Percentiles rank a stretch among this genome's conserved stretches.
Evolutionary conservation across 2,888 invertebrate genomes (phyloP).

Genomic region (Biston betularia): DNA sequence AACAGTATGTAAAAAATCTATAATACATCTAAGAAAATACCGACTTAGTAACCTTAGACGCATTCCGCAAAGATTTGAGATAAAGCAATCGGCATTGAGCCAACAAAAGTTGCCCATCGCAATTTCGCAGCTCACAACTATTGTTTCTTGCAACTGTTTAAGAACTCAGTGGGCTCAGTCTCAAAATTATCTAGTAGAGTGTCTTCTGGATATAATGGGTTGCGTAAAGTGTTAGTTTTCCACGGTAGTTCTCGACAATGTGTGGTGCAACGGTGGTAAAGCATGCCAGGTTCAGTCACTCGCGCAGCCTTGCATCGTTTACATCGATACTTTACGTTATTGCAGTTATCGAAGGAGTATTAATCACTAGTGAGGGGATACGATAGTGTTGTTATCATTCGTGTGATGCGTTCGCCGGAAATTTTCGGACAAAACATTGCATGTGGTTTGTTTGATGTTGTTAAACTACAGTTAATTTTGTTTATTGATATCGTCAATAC

Average conservation of each 20-base stretch:
- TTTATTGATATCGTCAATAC: constrained; percentile 7
- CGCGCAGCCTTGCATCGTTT: constrained; percentile 73
- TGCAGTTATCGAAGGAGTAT: constrained; percentile 3
- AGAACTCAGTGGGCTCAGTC: constrained; percentile 59
- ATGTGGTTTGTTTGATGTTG: constrained; percentile 55
- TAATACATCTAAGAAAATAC: neutral
- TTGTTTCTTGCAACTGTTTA: constrained; percentile 57
- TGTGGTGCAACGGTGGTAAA: constrained; percentile 77
- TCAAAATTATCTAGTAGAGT: constrained; percentile 72
- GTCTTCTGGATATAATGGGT: constrained; percentile 77
- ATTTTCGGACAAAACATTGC: constrained; percentile 31
- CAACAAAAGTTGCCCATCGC: constrained; percentile 35
- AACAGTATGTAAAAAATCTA: neutral
- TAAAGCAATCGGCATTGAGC: constrained; percentile 39
- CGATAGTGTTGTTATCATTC: constrained; percentile 13
- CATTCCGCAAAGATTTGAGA: constrained; percentile 29
- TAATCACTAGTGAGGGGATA: constrained; percentile 7
- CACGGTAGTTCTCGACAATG: constrained; percentile 81
- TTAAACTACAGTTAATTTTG: neutral
- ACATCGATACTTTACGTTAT: constrained; percentile 32
- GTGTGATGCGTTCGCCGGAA: constrained; percentile 13
- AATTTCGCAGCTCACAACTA: constrained; percentile 52
- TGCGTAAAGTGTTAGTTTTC: constrained; percentile 80
- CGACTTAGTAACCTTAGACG: constrained; percentile 13
- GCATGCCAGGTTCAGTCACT: constrained; percentile 69